These are phyloP conservation scores for Geotrupes spiniger DNA, from an alignment of 2,888 invertebrate species.

Conservation along the genomic window DNA sequence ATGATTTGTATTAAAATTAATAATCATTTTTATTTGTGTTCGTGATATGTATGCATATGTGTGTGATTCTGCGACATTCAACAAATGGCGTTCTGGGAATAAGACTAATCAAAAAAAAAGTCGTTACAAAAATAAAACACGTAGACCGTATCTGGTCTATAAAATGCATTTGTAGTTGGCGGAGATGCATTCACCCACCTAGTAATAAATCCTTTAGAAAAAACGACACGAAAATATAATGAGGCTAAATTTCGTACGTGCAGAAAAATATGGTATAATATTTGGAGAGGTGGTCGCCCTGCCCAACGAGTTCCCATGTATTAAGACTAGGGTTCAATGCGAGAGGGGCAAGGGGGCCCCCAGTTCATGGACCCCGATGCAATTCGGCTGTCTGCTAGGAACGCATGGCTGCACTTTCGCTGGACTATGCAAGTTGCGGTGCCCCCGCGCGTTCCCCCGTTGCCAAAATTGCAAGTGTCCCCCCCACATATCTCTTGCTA, in stretches of 20 bases:
- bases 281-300: slow-evolving; percentile 33
- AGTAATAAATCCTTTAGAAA: slow-evolving; percentile 26
- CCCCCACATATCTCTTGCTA: slow-evolving; percentile 28
- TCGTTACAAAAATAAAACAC: not conserved
- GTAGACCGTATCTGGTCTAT: not conserved
- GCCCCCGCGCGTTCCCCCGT: slow-evolving; percentile 33
- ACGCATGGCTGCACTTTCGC: slow-evolving; percentile 53
- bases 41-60: no score
- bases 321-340: slow-evolving; percentile 30
- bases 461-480: slow-evolving; percentile 30
- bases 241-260: slow-evolving; percentile 16
- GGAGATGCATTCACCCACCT: slow-evolving; percentile 4
- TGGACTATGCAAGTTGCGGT: slow-evolving; percentile 45
- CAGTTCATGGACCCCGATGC: slow-evolving; percentile 47
- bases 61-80: no score
- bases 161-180: slow-evolving; percentile 4
- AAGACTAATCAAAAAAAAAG: not conserved
- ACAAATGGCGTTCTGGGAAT: no score
- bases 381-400: slow-evolving; percentile 52
- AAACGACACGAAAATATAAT: slow-evolving; percentile 45
- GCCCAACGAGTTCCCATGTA: slow-evolving; percentile 35
- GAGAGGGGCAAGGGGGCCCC: slow-evolving; percentile 23
- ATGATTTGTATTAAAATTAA: no score
- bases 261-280: slow-evolving; percentile 22
- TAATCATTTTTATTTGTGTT: no score